Evolutionary conservation across 2,797 vertebrate species (phyloP), one percentile per base, ranked within the genome.

Genomic region (Chelon labrosus): DNA sequence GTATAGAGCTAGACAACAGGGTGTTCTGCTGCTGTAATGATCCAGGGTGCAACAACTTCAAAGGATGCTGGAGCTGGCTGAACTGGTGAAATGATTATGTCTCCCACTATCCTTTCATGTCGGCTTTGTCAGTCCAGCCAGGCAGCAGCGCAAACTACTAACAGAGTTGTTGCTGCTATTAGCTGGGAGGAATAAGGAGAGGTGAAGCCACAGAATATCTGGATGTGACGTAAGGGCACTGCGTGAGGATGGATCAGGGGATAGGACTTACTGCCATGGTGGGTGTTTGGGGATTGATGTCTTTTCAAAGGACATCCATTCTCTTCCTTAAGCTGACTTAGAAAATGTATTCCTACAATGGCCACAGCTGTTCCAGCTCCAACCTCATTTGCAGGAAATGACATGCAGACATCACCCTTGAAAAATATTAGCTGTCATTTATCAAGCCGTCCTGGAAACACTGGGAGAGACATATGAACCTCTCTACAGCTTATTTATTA

Each of bases 161-260:
- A 89, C 82, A 66, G 72, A 89, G 83, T 64, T 85, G 85, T 91
- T 87, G 85, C 83, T 85, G 92, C 92, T 94, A 94, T 94, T 94
- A 94, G 88, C 84, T 80, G 79, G 87, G 77, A 84, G 80, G 89
- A 94, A 86, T 71, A 78, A 73, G 82, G 61, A 77, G 83, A 54
- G 73, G 77, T 74, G 88, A 93, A 92, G 81, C 75, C 54, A 65
- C 53, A 65, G 62, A 75, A 85, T 88, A 84, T 88, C 79, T 69
- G 73, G 84, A 84, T 73, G 74, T 80, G 73, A 85, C 79, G 70
- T 79, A 73, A 89, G 75, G 72, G 70, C 75, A 65, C 77, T 50
- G 64, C 39, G 38, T 79, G 78, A 65, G 65, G 66, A 90, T 39
- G 80, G 79, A 89, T 89, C 79, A 78, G 81, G 66, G 80, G 68